Evolutionary conservation across 30 jellyfish, hydroid and myxozoan species (phyloP).

Genomic region (Aurelia coerulea): DNA sequence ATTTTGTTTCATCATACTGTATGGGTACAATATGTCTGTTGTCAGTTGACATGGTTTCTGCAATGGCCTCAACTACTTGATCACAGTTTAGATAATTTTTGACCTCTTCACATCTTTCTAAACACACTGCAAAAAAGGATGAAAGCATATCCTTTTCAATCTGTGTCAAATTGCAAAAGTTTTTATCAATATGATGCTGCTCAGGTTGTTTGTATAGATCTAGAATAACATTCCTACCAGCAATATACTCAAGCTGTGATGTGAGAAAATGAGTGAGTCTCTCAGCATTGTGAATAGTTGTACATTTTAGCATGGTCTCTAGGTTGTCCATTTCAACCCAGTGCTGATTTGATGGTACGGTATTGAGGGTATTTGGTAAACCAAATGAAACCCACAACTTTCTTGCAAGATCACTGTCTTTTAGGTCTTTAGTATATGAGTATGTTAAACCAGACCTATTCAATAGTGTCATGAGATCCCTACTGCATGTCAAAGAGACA

Average conservation of each 20-base stretch:
- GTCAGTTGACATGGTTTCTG: background rate
- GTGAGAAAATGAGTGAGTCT: constrained; percentile 41
- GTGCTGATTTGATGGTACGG: constrained; percentile 18
- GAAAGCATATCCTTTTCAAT: constrained; percentile 1
- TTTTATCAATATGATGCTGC: background rate
- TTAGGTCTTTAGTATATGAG: constrained; percentile 30
- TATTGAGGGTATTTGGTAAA: background rate
- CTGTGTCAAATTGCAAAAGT: background rate
- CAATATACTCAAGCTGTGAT: constrained; percentile 30
- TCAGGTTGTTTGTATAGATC: background rate
- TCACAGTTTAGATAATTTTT: constrained; percentile 12
- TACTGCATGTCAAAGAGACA: constrained; percentile 4
- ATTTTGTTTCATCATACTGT: background rate
- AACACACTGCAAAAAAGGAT: background rate
- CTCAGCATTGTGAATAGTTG: constrained; percentile 40
- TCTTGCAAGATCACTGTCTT: constrained; percentile 34
- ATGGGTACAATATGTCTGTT: background rate
- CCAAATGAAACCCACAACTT: constrained; percentile 27
- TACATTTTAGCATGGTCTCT: constrained; percentile 38
- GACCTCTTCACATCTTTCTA: background rate
- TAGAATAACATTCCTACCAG: background rate
- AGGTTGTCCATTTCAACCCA: constrained; percentile 47
- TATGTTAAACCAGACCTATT: constrained; percentile 23
- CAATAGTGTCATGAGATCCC: constrained; percentile 6
- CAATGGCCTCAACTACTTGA: background rate